Percentiles rank a stretch among this genome's conserved stretches.
These are phyloP conservation scores for Ranitomeya variabilis DNA, from an alignment of 2,113 vertebrate species.

Conservation along the genomic window DNA sequence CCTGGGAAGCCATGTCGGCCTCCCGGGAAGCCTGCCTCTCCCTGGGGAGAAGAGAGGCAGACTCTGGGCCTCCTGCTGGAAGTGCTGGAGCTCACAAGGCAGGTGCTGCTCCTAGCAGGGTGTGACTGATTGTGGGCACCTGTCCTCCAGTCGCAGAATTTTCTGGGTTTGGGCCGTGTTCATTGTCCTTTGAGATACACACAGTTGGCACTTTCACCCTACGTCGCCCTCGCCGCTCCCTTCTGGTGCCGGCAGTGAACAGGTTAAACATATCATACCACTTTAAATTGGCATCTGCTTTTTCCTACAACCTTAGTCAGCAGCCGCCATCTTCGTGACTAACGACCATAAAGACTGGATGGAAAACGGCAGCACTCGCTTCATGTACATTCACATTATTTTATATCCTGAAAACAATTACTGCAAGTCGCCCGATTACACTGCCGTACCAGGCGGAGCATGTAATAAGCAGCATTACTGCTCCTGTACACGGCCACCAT, in stretches of 20 bases:
- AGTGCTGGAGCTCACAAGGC: no score
- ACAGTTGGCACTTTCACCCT: neutral
- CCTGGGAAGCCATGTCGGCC: no score
- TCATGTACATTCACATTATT: slow-evolving; percentile 35
- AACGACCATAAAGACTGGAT: slow-evolving; percentile 50
- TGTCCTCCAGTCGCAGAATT: no score
- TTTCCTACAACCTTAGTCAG: slow-evolving; percentile 29
- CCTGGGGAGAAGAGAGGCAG: no score
- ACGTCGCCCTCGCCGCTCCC: neutral
- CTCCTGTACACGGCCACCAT: neutral
- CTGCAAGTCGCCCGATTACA: slow-evolving; percentile 24
- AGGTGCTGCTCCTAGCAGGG: no score
- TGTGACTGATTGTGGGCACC: no score
- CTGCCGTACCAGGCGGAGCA: neutral
- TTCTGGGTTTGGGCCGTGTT: no score
- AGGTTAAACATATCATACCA: slow-evolving; percentile 38
- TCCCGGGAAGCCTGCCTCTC: no score
- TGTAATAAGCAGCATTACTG: slow-evolving; percentile 20
- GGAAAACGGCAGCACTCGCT: neutral
- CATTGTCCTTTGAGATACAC: neutral
- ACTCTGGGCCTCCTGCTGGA: no score
- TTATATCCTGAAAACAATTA: slow-evolving; percentile 18
- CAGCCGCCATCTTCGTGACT: slow-evolving; percentile 14
- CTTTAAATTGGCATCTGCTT: neutral
- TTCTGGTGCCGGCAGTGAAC: neutral